Conservation (phyloP, 2,888 invertebrate species). For the Meganola albula region DNA sequence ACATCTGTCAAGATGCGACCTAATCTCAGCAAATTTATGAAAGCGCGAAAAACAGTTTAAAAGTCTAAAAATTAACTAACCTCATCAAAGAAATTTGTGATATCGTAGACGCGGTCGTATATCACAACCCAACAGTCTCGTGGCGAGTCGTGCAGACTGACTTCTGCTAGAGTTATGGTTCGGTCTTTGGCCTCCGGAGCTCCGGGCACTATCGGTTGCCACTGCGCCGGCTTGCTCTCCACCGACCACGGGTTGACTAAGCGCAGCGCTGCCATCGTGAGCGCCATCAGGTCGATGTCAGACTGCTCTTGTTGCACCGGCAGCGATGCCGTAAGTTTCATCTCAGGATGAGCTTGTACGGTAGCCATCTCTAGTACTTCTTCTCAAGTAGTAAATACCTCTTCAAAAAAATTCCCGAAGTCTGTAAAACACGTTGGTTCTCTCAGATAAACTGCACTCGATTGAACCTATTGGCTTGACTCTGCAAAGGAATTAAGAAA, state of each 20-base stretch:
- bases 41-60: too few relatives aligned
- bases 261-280: slow-evolving; percentile 70
- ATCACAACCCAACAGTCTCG: slow-evolving; percentile 92
- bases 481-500: slow-evolving; percentile 58
- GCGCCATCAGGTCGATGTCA: slow-evolving; percentile 59
- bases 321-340: slow-evolving; percentile 49
- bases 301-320: slow-evolving; percentile 49
- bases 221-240: slow-evolving; percentile 39
- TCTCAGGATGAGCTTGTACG: slow-evolving; percentile 54
- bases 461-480: slow-evolving; percentile 40
- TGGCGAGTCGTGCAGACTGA: slow-evolving; percentile 83
- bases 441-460: slow-evolving; percentile 33
- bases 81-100: slow-evolving; percentile 85
- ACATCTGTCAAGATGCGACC: too few relatives aligned
- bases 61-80: slow-evolving; percentile 52
- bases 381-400: slow-evolving; percentile 14
- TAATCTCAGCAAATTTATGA: background rate
- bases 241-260: slow-evolving; percentile 64
- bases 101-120: slow-evolving; percentile 90
- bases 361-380: slow-evolving; percentile 51
- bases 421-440: slow-evolving; percentile 29
- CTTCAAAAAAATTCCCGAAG: slow-evolving; percentile 15
- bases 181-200: slow-evolving; percentile 58
- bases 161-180: slow-evolving; percentile 83
- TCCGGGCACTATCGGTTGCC: slow-evolving; percentile 48